phyloP scores from a whole-genome alignment of 2,113 vertebrate species.

The Copsychus sechellarum region DNA sequence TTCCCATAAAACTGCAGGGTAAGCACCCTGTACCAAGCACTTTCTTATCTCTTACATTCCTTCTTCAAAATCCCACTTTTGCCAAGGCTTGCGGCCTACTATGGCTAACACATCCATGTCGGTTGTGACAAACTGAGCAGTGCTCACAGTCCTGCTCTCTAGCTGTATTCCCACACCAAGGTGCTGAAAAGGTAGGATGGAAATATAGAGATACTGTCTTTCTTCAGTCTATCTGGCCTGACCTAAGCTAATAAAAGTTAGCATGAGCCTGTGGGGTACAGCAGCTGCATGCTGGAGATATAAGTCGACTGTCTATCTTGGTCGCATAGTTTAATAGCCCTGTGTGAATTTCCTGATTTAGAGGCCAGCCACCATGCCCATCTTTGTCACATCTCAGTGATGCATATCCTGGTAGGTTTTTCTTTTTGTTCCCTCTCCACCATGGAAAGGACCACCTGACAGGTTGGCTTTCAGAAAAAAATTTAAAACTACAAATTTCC shows the following conservation, averaged over 20 bases:
- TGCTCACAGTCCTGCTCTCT: no score
- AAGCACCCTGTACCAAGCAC: no score
- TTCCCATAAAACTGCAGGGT: no score
- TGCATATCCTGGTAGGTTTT: conserved; percentile 70
- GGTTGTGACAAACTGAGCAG: no score
- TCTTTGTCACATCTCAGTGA: conserved; percentile 73
- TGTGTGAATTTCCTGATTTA: conserved; percentile 71
- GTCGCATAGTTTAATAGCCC: conserved; percentile 67
- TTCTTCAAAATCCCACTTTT: no score
- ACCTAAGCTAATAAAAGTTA: conserved; percentile 3
- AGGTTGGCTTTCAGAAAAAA: conserved; percentile 72
- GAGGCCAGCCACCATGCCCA: conserved; percentile 66
- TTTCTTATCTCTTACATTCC: no score
- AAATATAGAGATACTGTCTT: neutral
- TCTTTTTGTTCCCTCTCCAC: conserved; percentile 1
- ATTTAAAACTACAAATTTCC: conserved; percentile 73
- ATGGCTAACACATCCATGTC: no score
- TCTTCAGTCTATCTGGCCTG: neutral
- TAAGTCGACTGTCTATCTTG: conserved; percentile 34
- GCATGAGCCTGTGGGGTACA: neutral
- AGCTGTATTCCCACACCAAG: no score
- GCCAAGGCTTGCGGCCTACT: no score
- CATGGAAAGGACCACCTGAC: conserved; percentile 76
- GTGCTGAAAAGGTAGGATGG: neutral
- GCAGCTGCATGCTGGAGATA: conserved; percentile 61